Evolutionary conservation across 2,888 invertebrate genomes (phyloP).

Genomic region (Macaria notata): DNA sequence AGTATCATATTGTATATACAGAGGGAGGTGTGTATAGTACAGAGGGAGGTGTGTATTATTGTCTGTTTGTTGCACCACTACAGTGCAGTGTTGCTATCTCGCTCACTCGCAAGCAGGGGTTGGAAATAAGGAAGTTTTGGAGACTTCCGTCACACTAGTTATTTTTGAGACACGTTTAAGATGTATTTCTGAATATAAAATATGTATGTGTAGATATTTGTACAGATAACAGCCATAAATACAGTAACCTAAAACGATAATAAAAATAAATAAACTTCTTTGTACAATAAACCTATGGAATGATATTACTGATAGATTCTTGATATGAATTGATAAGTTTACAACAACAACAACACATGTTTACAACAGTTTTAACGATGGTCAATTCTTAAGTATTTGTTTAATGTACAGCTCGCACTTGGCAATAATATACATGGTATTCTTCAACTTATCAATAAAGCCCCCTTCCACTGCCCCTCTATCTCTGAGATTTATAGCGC

Average conservation of each 20-base stretch:
- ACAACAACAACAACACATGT: too few species aligned
- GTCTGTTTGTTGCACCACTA: conserved; percentile 26
- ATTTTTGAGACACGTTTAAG: not conserved
- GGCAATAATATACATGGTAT: not conserved
- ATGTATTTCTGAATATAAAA: too few species aligned
- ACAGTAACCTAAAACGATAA: too few species aligned
- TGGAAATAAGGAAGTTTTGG: conserved; percentile 30
- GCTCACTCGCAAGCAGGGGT: conserved; percentile 23
- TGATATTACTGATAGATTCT: too few species aligned
- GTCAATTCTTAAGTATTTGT: too few species aligned
- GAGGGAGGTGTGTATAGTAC: conserved; percentile 45
- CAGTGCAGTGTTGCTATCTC: conserved; percentile 26
- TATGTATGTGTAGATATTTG: too few species aligned
- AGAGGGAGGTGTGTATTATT: conserved; percentile 36
- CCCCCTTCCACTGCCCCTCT: conserved; percentile 10
- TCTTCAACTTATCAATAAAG: not conserved
- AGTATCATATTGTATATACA: conserved; percentile 50
- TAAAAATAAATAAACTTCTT: too few species aligned
- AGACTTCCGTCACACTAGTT: conserved; percentile 19
- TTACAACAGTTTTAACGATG: too few species aligned
- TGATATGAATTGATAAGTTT: too few species aligned
- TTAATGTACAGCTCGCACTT: too few species aligned
- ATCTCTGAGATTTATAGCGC: conserved; percentile 35
- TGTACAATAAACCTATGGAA: too few species aligned
- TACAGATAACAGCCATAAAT: too few species aligned